Evolutionary conservation across 2,888 invertebrate genomes (phyloP).

Genomic region (Drosophila limbata): DNA sequence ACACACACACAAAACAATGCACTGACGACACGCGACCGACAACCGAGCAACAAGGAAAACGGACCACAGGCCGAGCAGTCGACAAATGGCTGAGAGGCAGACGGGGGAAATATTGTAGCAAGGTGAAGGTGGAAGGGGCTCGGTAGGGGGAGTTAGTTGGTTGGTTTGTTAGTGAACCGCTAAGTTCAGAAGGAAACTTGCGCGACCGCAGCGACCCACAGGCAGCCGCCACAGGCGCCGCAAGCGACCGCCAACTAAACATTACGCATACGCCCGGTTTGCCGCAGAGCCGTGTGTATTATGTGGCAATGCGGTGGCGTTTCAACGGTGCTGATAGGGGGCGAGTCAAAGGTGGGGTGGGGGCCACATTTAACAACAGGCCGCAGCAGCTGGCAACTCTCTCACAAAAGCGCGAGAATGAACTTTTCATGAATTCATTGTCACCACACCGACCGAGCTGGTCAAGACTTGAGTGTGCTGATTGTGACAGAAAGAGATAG

Average conservation of each 20-base stretch:
- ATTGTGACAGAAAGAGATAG: not conserved
- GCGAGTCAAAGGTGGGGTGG: not conserved
- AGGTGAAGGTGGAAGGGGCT: not conserved
- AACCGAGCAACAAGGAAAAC: constrained; percentile 26
- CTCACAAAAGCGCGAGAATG: constrained; percentile 53
- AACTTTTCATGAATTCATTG: constrained; percentile 75
- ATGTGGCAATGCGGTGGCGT: constrained; percentile 43
- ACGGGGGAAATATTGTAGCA: not conserved
- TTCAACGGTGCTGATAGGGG: constrained; percentile 10
- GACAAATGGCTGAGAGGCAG: not conserved
- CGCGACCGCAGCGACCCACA: constrained; percentile 69
- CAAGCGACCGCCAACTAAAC: constrained; percentile 53
- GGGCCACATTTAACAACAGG: constrained; percentile 44
- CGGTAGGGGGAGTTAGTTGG: not conserved
- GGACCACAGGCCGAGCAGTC: constrained; percentile 24
- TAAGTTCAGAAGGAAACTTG: constrained; percentile 70
- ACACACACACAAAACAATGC: constrained; percentile 54
- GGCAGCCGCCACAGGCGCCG: constrained; percentile 21
- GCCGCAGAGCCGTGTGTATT: constrained; percentile 58
- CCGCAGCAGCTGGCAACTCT: constrained; percentile 70
- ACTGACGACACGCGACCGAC: constrained; percentile 53
- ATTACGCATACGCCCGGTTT: constrained; percentile 63
- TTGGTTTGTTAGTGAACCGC: constrained; percentile 48
- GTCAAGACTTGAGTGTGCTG: constrained; percentile 1
- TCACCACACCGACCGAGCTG: constrained; percentile 39